Percentiles rank a stretch among this genome's conserved stretches.
Conservation (phyloP, 2,888 invertebrate species). For the Ornithoptera priamus region DNA sequence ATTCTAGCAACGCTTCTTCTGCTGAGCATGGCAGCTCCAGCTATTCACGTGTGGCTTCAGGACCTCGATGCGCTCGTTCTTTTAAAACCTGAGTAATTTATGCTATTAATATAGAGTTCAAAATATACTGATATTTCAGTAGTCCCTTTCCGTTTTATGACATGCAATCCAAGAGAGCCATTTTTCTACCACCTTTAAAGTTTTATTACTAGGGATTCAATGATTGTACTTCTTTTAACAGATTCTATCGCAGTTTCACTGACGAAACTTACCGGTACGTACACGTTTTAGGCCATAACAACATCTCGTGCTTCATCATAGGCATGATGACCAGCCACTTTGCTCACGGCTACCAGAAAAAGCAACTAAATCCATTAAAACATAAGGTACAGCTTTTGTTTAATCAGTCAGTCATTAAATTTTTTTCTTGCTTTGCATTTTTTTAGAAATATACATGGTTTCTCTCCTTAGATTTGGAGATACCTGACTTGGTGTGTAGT, state of each 20-base stretch:
- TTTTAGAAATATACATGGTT: neutral
- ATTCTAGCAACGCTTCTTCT: slow-evolving; percentile 32
- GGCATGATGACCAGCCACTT: slow-evolving; percentile 50
- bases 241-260: slow-evolving; percentile 38
- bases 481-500: slow-evolving; percentile 24
- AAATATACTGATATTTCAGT: too few relatives aligned
- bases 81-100: slow-evolving; percentile 42
- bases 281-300: slow-evolving; percentile 54
- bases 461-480: slow-evolving; percentile 7
- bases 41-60: slow-evolving; percentile 40
- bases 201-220: neutral
- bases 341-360: slow-evolving; percentile 44
- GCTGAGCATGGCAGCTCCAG: slow-evolving; percentile 35
- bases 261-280: slow-evolving; percentile 43
- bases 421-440: neutral
- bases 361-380: slow-evolving; percentile 30
- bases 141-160: neutral
- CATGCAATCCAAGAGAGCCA: neutral
- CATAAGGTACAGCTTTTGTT: slow-evolving; percentile 33
- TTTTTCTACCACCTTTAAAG: neutral
- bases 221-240: slow-evolving; percentile 28
- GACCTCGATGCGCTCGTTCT: slow-evolving; percentile 42
- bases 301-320: slow-evolving; percentile 45
- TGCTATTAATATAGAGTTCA: neutral
- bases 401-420: too few relatives aligned